Base-by-base conservation (phyloP, 2,888 invertebrate genomes). In the Plagodis dolabraria region DNA sequence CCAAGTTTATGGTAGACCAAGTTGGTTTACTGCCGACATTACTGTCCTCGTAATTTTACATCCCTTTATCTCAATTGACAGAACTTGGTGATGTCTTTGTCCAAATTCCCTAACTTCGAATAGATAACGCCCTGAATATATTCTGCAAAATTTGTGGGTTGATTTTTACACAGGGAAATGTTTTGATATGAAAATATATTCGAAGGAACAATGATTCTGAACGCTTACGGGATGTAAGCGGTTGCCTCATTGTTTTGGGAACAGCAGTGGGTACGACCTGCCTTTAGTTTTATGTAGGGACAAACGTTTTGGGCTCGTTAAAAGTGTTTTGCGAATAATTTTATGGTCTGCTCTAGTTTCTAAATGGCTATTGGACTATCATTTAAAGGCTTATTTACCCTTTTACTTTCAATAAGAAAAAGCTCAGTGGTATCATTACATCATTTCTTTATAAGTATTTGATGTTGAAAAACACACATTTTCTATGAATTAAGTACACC, bases 51-150 rank as follows among this genome's bases (percentile, higher is more conserved):
- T 87, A 85, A 88, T 87, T 87, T 89, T 83, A 86, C 83, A 81
- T 87, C 85, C 84, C 87, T 87, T 87, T 89, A 88, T 87, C 87
- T 86, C 79, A 81, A 86, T 85, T 80, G 83, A 79, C 83, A 82
- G 81, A 84, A 89, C 81, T 87, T 86, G 78, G 77, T 81, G 84
- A 85, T 86, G 87, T 83, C 87, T 87, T 87, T 77, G 79, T 76
- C 72, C 74, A 68, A 77, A 76, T 77, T 77, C 65, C 66, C 68
- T 64, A 79, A 80, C 77, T 85, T 79, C 60, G 64, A 64, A 58
- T 71, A 74, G 83, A 84, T 85, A 83, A 76, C 72, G 68, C 72
- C 75, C 75, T 69, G 76, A 77, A 79, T 75, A 79, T 74, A 77
- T 77, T 74, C 74, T 48, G 69, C 56, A 66, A 53, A 72, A 76